A percentile compares a stretch with the other conserved stretches of the same genome.
phyloP scores from a whole-genome alignment of 2,888 invertebrate genomes.

The Ormyrus labotus region DNA sequence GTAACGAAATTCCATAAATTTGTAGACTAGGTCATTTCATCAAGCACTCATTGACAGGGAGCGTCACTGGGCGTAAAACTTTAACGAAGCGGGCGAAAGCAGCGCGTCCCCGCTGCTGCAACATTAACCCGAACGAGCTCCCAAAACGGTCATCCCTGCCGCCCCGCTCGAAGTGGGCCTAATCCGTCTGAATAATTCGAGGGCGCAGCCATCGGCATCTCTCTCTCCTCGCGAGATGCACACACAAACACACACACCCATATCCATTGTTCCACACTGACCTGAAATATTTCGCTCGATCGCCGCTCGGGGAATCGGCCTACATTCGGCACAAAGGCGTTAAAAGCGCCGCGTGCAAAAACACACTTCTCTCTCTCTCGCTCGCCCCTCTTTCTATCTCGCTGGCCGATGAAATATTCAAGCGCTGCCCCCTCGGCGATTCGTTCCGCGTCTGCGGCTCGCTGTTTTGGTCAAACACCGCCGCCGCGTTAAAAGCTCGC shows the following conservation, averaged over 20 bases:
- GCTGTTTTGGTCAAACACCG: background rate
- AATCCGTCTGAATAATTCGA: conserved; percentile 40
- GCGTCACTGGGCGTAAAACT: conserved; percentile 6
- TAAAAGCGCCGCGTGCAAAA: conserved; percentile 32
- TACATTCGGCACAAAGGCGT: conserved; percentile 41
- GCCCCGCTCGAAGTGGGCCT: conserved; percentile 14
- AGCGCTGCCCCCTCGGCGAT: conserved; percentile 2
- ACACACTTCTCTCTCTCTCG: background rate
- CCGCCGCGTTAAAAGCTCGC: conserved; percentile 15
- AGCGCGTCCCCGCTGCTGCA: background rate
- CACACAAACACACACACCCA: background rate
- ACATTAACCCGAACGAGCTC: conserved; percentile 2
- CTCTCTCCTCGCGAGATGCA: background rate
- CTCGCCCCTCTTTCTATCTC: background rate
- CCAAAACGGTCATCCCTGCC: background rate
- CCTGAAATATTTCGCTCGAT: conserved; percentile 42
- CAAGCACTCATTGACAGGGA: background rate
- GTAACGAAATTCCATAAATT: too few species aligned
- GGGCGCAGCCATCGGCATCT: too few species aligned
- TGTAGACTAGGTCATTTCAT: background rate
- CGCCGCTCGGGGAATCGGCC: conserved; percentile 46
- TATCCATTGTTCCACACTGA: background rate
- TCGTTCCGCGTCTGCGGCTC: conserved; percentile 23
- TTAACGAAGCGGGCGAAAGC: background rate
- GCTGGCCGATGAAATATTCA: conserved; percentile 38